Evolutionary conservation across 2,888 invertebrate species (phyloP).

Genomic region (Idaea biselata): DNA sequence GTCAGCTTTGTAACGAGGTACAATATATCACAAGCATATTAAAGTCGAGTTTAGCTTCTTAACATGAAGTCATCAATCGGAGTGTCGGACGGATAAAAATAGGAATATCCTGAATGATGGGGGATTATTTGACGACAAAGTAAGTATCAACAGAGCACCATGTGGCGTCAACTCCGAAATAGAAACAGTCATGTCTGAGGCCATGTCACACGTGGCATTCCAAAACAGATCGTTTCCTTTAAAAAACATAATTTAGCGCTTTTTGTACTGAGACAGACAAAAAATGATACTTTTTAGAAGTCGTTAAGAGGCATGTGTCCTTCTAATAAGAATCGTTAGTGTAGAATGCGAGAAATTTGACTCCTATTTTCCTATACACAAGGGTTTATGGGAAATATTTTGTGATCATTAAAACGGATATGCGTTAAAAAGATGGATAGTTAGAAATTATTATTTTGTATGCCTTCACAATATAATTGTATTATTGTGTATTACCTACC

Average conservation of each 20-base stretch:
- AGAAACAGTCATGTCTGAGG: conserved; percentile 54
- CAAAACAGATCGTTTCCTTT: conserved; percentile 79
- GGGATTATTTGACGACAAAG: conserved; percentile 74
- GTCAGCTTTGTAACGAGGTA: conserved; percentile 51
- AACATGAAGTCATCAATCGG: conserved; percentile 65
- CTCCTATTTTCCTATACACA: conserved; percentile 61
- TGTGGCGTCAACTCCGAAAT: conserved; percentile 65
- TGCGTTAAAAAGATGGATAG: background rate
- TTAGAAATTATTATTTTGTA: background rate
- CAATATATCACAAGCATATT: conserved; percentile 66
- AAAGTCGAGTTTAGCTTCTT: conserved; percentile 64
- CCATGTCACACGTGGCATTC: conserved; percentile 73
- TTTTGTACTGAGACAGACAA: conserved; percentile 64
- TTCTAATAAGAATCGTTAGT: conserved; percentile 65
- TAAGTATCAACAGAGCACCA: conserved; percentile 68
- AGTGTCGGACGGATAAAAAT: conserved; percentile 51
- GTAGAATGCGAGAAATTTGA: conserved; percentile 67
- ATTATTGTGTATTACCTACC: too few relatives aligned
- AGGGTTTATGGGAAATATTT: conserved; percentile 30
- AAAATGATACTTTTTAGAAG: conserved; percentile 69
- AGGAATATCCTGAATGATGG: conserved; percentile 64
- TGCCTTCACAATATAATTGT: background rate
- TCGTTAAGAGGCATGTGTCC: conserved; percentile 69
- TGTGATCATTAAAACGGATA: conserved; percentile 10
- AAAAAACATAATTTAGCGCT: conserved; percentile 78